These are phyloP conservation scores for Ennomos erosarius DNA, from an alignment of 2,888 invertebrate species.

Conservation along the genomic window DNA sequence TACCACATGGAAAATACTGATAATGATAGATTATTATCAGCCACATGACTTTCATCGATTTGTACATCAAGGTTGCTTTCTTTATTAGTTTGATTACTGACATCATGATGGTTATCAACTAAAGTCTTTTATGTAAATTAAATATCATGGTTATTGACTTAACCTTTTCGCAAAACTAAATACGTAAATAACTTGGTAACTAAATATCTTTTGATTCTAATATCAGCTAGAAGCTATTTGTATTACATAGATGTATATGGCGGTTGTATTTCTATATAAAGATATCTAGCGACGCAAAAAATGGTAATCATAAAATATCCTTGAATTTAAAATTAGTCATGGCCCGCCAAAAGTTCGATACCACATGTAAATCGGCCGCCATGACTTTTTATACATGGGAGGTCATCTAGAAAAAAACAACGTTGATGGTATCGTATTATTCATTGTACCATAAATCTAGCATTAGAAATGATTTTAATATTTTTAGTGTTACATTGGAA, in stretches of 20 bases:
- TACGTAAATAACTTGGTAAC: too few species aligned
- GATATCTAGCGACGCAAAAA: constrained; percentile 44
- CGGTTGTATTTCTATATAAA: constrained; percentile 7
- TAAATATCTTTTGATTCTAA: too few species aligned
- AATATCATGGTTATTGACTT: too few species aligned
- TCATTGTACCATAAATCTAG: constrained; percentile 23
- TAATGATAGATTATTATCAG: constrained; percentile 2
- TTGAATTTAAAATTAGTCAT: constrained; percentile 62
- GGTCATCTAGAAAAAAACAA: constrained; percentile 41
- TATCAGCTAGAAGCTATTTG: neutral
- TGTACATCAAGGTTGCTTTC: constrained; percentile 11
- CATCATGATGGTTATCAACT: too few species aligned
- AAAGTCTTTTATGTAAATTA: too few species aligned
- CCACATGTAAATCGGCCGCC: constrained; percentile 57
- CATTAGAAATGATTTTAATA: constrained; percentile 19
- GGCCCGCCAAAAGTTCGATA: constrained; percentile 63
- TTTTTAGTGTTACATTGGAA: constrained; percentile 11
- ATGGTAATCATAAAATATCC: constrained; percentile 54
- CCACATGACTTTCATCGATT: constrained; percentile 13
- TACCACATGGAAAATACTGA: constrained; percentile 8
- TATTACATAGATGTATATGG: constrained; percentile 12
- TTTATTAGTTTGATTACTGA: neutral
- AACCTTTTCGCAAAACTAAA: too few species aligned
- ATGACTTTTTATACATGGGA: constrained; percentile 45
- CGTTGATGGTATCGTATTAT: constrained; percentile 34